phyloP scores from a whole-genome alignment of 2,888 invertebrate genomes.

The Andrena chrysosceles region DNA sequence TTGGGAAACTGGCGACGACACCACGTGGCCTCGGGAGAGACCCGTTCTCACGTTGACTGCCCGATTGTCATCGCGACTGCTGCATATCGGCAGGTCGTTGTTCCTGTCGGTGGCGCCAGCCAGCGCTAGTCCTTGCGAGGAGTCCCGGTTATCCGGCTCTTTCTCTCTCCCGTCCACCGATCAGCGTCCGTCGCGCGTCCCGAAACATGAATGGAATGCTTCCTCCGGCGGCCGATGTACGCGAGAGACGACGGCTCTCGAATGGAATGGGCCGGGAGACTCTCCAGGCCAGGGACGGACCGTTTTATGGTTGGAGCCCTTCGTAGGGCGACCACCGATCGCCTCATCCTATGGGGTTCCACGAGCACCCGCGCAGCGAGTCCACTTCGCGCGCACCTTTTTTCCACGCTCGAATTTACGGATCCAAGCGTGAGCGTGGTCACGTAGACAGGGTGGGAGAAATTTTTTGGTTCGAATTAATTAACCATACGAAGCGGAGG shows the following conservation, averaged over 20 bases:
- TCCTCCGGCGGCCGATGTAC: constrained; percentile 71
- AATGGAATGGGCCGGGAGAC: constrained; percentile 67
- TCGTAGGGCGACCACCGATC: constrained; percentile 40
- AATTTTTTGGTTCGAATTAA: constrained; percentile 9
- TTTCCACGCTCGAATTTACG: constrained; percentile 31
- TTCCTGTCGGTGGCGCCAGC: constrained; percentile 65
- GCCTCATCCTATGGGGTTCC: constrained; percentile 2
- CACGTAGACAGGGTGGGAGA: background rate
- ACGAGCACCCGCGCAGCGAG: background rate
- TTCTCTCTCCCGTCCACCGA: constrained; percentile 65
- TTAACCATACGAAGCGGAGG: background rate
- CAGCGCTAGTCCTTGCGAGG: constrained; percentile 40
- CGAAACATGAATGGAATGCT: constrained; percentile 83
- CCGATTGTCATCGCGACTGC: constrained; percentile 57
- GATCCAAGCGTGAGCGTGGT: background rate
- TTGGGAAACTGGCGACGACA: constrained; percentile 5
- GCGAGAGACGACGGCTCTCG: constrained; percentile 64
- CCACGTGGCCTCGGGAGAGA: constrained; percentile 55
- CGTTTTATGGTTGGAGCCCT: constrained; percentile 50
- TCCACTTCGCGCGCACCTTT: background rate
- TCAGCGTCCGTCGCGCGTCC: constrained; percentile 73
- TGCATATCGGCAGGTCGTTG: constrained; percentile 55
- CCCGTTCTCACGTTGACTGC: constrained; percentile 39
- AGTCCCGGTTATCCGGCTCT: constrained; percentile 56
- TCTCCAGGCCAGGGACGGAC: constrained; percentile 60